A percentile compares a stretch with the other conserved stretches of the same genome.
phyloP scores from a whole-genome alignment of 2,888 invertebrate species.

The Morpho helenor region DNA sequence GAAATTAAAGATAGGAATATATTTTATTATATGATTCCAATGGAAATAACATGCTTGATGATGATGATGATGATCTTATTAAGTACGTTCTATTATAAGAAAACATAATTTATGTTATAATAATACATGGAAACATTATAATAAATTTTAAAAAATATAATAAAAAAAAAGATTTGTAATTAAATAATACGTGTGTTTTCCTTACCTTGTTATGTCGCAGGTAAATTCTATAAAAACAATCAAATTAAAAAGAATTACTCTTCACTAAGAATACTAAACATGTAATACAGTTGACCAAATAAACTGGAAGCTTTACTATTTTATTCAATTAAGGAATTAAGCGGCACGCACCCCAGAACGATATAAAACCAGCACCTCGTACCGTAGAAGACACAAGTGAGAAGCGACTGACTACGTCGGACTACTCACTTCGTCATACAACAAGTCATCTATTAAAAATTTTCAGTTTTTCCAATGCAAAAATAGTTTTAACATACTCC shows the following conservation, averaged over 20 bases:
- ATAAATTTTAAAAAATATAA: background rate
- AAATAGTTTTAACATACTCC: slow-evolving; percentile 21
- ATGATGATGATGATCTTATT: background rate
- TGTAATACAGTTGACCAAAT: slow-evolving; percentile 65
- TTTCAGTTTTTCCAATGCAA: slow-evolving; percentile 31
- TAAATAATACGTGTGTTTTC: too few species aligned
- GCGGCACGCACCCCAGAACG: slow-evolving; percentile 64
- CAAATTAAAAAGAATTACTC: slow-evolving; percentile 39
- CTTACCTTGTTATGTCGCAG: slow-evolving; percentile 6
- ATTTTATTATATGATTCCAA: too few species aligned
- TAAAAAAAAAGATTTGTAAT: background rate
- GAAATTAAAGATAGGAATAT: too few species aligned
- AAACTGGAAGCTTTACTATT: slow-evolving; percentile 70
- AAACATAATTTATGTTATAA: too few species aligned
- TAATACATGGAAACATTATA: too few species aligned
- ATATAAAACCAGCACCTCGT: slow-evolving; percentile 57
- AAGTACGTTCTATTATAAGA: background rate
- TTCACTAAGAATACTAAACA: slow-evolving; percentile 62
- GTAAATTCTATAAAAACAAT: slow-evolving; percentile 24
- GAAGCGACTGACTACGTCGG: slow-evolving; percentile 73
- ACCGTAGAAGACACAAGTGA: slow-evolving; percentile 58
- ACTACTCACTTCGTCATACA: slow-evolving; percentile 76
- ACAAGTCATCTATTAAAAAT: slow-evolving; percentile 24
- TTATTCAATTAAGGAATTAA: slow-evolving; percentile 79
- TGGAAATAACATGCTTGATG: too few species aligned